phyloP scores from a whole-genome alignment of 2,797 vertebrate species.

The Lycodopsis pacificus region DNA sequence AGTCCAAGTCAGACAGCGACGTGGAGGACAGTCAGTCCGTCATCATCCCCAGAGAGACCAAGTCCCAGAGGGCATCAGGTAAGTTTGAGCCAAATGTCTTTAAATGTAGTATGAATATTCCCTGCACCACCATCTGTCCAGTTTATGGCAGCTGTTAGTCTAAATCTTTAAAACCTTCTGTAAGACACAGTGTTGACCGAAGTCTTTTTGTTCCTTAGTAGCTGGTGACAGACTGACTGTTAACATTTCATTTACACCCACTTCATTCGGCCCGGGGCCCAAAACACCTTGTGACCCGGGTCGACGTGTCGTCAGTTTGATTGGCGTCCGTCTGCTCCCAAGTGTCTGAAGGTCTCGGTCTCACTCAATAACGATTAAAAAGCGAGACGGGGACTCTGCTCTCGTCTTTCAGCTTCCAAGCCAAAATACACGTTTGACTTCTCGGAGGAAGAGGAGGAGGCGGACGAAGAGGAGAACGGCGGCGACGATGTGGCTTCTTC shows the following conservation, averaged over 20 bases:
- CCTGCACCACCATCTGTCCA: neutral
- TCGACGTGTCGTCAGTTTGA: constrained; percentile 16
- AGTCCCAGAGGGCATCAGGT: constrained; percentile 96
- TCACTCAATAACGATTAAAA: constrained; percentile 28
- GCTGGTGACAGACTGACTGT: constrained; percentile 22
- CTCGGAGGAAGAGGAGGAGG: constrained; percentile 90
- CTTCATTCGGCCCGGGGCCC: constrained; percentile 12
- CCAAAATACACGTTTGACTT: constrained; percentile 99
- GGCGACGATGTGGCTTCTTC: constrained; percentile 79
- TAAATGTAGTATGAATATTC: neutral
- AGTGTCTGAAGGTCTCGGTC: neutral
- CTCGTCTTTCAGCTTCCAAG: constrained; percentile 87
- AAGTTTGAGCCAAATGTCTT: neutral
- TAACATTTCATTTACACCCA: constrained; percentile 23
- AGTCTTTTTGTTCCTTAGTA: neutral
- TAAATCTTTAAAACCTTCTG: neutral
- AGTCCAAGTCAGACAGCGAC: constrained; percentile 94
- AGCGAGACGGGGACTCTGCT: constrained; percentile 20
- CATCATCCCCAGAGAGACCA: constrained; percentile 94
- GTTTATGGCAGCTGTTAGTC: neutral
- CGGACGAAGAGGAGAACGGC: constrained; percentile 82
- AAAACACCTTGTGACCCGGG: constrained; percentile 25
- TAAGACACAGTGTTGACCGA: neutral
- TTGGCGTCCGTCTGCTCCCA: constrained; percentile 10
- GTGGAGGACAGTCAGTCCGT: constrained; percentile 88